Evolutionary conservation across 2,797 vertebrate species (phyloP).

Genomic region (Etheostoma perlongum): DNA sequence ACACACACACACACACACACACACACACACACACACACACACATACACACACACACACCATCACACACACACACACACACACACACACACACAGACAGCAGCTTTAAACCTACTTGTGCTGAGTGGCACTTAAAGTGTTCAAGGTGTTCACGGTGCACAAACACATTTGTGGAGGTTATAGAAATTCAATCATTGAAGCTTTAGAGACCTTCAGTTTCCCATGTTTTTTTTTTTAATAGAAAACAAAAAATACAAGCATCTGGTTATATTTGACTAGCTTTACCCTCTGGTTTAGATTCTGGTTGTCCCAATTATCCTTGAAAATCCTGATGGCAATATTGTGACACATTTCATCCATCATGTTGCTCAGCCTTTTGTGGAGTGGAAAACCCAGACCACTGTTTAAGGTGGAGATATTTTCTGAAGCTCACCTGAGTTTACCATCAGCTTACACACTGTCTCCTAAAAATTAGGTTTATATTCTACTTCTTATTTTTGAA

Average conservation of each 20-base stretch:
- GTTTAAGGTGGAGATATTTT: conserved; percentile 1
- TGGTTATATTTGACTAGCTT: background rate
- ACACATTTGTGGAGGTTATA: conserved; percentile 4
- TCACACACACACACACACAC: no score
- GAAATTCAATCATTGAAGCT: conserved; percentile 12
- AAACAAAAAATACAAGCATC: background rate
- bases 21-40: background rate
- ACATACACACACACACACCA: background rate
- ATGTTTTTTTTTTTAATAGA: background rate
- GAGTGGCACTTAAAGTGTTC: conserved; percentile 15
- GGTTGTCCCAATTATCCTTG: background rate
- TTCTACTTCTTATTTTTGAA: background rate
- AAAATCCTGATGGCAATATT: background rate
- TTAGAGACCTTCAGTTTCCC: background rate
- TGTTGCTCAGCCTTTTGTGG: background rate
- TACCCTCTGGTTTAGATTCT: background rate
- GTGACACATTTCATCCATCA: background rate
- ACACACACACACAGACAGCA: background rate
- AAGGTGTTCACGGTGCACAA: conserved; percentile 7
- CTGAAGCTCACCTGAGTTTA: background rate
- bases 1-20: background rate
- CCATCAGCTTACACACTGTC: background rate
- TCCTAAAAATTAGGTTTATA: background rate
- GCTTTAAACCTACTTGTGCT: conserved; percentile 17
- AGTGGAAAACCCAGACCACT: background rate